Base-by-base conservation (phyloP, 2,113 vertebrate genomes). In the Aldabrachelys gigantea region DNA sequence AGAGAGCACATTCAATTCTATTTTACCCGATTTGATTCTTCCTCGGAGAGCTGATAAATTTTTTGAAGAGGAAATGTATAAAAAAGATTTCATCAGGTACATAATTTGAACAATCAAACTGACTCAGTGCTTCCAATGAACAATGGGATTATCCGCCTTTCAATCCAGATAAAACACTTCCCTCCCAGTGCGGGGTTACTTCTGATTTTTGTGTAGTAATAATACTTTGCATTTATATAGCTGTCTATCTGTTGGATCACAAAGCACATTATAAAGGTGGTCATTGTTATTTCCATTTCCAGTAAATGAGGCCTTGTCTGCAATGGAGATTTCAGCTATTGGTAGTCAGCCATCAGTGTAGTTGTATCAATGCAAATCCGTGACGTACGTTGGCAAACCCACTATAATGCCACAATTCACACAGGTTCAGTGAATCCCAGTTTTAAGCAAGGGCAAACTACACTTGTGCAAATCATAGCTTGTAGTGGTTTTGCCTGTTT, bases 391-490 rank as follows among this genome's bases (percentile, higher is more conserved):
- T 2, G 82, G 41, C 27, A 57, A 54, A 25, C 11, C 38, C 41
- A 44, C 19, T 69, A 21, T 69, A 38, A 69, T 21, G 19, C 65
- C 65, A 10, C 10, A 5, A 12, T 76, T 76, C 25, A 25, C 41
- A 22, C 41, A 76, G 4, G 82, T 75, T 81, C 84, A 53, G 92
- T 93, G 85, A 79, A n/a, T 78, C 52, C 84, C 76, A 47, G 89
- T 87, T 85, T 81, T 11, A 85, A 84, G 41, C 75, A 92, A 87
- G 72, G 85, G 44, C 22, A 94, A 95, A 78, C 90, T 57, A 72
- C 93, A 96, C 52, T 92, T 54, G 85, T 94, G 72, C 83, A 89
- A 76, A 69, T 78, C 38, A 57, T 27, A 27, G 49, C 84, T 62
- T 14, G 29, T 88, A 50, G 81, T 69, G 90, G 41, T 56, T 59